Evolutionary conservation across 2,797 vertebrate genomes (phyloP).

Genomic region (Schizopygopsis malacanthus): DNA sequence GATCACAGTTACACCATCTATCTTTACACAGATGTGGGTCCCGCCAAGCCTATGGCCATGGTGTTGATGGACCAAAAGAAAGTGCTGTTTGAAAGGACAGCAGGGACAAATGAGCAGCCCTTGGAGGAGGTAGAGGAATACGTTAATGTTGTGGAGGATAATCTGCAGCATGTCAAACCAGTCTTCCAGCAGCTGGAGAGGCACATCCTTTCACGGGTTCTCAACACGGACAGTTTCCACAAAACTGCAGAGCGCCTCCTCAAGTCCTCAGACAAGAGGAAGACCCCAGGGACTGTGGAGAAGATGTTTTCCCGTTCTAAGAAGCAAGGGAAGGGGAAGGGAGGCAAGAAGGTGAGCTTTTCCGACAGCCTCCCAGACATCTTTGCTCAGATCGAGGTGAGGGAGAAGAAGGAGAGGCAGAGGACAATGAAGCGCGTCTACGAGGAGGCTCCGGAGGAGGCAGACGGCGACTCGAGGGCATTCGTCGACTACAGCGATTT

Average conservation of each 20-base stretch:
- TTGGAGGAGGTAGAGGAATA: slow-evolving; percentile 88
- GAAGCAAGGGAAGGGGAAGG: slow-evolving; percentile 82
- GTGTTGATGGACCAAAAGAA: slow-evolving; percentile 87
- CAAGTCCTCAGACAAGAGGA: slow-evolving; percentile 90
- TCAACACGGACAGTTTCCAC: slow-evolving; percentile 88
- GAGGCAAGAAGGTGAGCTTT: slow-evolving; percentile 77
- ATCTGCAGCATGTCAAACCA: slow-evolving; percentile 90
- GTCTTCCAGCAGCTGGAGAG: slow-evolving; percentile 95
- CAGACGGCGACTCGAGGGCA: slow-evolving; percentile 87
- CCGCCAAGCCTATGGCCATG: slow-evolving; percentile 84
- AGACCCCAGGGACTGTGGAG: slow-evolving; percentile 87
- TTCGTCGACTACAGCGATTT: slow-evolving; percentile 89
- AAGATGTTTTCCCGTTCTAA: slow-evolving; percentile 89
- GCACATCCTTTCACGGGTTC: slow-evolving; percentile 88
- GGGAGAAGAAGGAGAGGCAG: slow-evolving; percentile 17
- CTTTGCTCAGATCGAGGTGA: slow-evolving; percentile 93
- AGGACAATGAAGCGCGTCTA: slow-evolving; percentile 75
- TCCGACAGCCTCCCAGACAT: slow-evolving; percentile 88
- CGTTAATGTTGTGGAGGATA: slow-evolving; percentile 84
- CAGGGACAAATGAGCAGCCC: slow-evolving; percentile 65
- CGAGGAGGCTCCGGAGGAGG: slow-evolving; percentile 88
- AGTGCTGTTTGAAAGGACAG: slow-evolving; percentile 87
- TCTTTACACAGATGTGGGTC: slow-evolving; percentile 84
- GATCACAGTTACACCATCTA: slow-evolving; percentile 88
- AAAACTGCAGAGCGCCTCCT: slow-evolving; percentile 91